phyloP scores from a whole-genome alignment of 2,797 vertebrate genomes.

The Brachyrhaphis roseni region DNA sequence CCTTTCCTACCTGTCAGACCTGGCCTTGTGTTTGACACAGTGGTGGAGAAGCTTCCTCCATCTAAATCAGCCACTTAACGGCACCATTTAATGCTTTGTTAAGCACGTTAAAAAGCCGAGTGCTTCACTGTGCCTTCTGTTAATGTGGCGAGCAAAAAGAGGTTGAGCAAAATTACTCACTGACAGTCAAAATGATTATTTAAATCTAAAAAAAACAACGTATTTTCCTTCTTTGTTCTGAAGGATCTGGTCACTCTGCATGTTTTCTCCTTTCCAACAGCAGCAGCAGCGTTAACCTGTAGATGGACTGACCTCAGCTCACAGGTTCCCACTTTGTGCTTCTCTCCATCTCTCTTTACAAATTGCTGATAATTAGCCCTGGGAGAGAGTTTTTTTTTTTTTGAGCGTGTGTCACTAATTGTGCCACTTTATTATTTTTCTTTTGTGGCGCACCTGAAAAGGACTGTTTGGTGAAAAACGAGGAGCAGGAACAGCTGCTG shows the following conservation, averaged over 20 bases:
- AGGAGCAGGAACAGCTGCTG: conserved; percentile 64
- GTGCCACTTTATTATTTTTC: conserved; percentile 54
- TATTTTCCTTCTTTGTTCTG: conserved; percentile 29
- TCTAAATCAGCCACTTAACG: conserved; percentile 61
- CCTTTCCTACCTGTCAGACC: conserved; percentile 20
- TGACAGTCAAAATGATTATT: conserved; percentile 64
- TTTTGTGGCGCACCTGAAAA: conserved; percentile 51
- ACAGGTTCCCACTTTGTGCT: conserved; percentile 50
- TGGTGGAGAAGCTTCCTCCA: conserved; percentile 34
- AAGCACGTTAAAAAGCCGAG: conserved; percentile 63
- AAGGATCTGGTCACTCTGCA: conserved; percentile 5
- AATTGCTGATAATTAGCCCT: conserved; percentile 66
- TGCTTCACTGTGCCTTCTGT: conserved; percentile 47
- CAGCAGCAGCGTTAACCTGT: conserved; percentile 33
- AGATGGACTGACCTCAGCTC: conserved; percentile 48
- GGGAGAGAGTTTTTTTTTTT: conserved; percentile 37
- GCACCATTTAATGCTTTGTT: conserved; percentile 70
- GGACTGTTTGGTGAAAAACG: conserved; percentile 59
- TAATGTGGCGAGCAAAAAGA: conserved; percentile 65
- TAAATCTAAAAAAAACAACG: conserved; percentile 43
- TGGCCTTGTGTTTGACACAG: conserved; percentile 11
- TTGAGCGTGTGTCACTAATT: conserved; percentile 58
- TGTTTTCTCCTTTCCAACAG: conserved; percentile 18
- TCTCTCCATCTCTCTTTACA: conserved; percentile 45
- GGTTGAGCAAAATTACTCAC: conserved; percentile 57